Percentiles rank a stretch among this genome's conserved stretches.
Evolutionary conservation across 1,140 invertebrate genomes (phyloP).

Genomic region (Aphelinus certus): DNA sequence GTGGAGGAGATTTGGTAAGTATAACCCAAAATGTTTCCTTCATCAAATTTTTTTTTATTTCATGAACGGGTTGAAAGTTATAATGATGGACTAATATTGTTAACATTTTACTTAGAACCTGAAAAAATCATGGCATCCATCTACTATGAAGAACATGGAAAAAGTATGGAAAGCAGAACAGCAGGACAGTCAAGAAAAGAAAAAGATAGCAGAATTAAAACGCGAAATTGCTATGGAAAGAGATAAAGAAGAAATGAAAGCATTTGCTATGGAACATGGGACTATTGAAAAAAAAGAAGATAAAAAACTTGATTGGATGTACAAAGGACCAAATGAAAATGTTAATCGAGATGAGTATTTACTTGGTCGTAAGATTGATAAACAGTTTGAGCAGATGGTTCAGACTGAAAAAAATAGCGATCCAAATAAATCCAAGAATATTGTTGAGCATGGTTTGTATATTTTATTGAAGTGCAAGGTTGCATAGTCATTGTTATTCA

Average conservation of each 20-base stretch:
- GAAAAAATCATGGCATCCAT: slow-evolving; percentile 84
- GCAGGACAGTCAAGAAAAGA: slow-evolving; percentile 74
- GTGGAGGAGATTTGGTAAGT: slow-evolving; percentile 70
- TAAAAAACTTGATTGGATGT: slow-evolving; percentile 91
- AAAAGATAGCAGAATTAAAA: slow-evolving; percentile 74
- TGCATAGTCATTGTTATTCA: slow-evolving; percentile 8
- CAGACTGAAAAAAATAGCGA: slow-evolving; percentile 66
- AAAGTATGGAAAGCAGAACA: slow-evolving; percentile 82
- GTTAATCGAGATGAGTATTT: slow-evolving; percentile 90
- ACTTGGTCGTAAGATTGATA: slow-evolving; percentile 87
- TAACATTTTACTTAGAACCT: slow-evolving; percentile 68
- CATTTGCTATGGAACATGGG: slow-evolving; percentile 70
- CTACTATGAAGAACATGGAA: slow-evolving; percentile 81
- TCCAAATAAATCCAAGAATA: slow-evolving; percentile 71
- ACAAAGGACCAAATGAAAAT: slow-evolving; percentile 80
- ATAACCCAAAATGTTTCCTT: slow-evolving; percentile 22
- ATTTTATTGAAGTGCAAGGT: slow-evolving; percentile 9
- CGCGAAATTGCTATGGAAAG: slow-evolving; percentile 75
- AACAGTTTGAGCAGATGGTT: slow-evolving; percentile 78
- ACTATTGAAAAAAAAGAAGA: slow-evolving; percentile 68
- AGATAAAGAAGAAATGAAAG: slow-evolving; percentile 73
- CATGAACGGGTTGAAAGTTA: too few species aligned
- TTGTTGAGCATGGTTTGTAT: slow-evolving; percentile 72
- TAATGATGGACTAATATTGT: neutral
- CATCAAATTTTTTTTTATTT: neutral